A percentile compares a stretch with the other conserved stretches of the same genome.
These are phyloP conservation scores for Camelus bactrianus DNA, from an alignment of 2,113 vertebrate genomes.

Conservation along the genomic window DNA sequence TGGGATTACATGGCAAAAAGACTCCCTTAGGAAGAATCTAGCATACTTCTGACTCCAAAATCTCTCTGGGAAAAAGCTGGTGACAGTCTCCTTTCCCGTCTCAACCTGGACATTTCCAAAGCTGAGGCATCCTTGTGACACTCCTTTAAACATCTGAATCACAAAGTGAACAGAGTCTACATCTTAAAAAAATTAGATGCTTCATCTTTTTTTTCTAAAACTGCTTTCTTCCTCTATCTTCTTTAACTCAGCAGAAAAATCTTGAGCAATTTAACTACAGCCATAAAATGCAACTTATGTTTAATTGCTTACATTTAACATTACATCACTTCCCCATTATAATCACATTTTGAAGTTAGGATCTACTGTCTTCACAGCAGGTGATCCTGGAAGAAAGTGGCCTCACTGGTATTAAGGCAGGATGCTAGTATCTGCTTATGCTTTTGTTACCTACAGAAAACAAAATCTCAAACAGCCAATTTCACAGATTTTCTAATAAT, in stretches of 20 bases:
- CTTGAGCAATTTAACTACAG: constrained; percentile 64
- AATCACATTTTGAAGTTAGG: constrained; percentile 63
- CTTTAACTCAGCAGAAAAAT: neutral
- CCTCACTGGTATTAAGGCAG: neutral
- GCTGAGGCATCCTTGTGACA: neutral
- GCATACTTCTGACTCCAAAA: neutral
- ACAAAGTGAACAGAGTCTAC: neutral
- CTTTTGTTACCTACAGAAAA: neutral
- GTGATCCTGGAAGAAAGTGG: neutral
- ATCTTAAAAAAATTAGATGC: neutral
- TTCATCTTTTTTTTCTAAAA: neutral
- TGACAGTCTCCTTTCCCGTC: neutral
- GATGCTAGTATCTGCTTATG: constrained; percentile 14
- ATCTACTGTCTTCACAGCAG: neutral
- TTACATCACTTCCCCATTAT: constrained; percentile 33
- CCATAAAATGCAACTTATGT: constrained; percentile 67
- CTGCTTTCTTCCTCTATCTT: neutral
- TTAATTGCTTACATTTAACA: constrained; percentile 64
- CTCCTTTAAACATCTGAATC: constrained; percentile 1
- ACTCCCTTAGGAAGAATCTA: neutral
- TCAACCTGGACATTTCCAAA: neutral
- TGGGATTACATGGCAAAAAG: neutral
- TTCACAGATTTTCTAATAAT: constrained; percentile 41
- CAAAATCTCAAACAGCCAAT: neutral
- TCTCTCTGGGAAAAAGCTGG: neutral